Evolutionary conservation across 2,797 vertebrate species (phyloP).

Genomic region (Chaetodon trifasciatus): DNA sequence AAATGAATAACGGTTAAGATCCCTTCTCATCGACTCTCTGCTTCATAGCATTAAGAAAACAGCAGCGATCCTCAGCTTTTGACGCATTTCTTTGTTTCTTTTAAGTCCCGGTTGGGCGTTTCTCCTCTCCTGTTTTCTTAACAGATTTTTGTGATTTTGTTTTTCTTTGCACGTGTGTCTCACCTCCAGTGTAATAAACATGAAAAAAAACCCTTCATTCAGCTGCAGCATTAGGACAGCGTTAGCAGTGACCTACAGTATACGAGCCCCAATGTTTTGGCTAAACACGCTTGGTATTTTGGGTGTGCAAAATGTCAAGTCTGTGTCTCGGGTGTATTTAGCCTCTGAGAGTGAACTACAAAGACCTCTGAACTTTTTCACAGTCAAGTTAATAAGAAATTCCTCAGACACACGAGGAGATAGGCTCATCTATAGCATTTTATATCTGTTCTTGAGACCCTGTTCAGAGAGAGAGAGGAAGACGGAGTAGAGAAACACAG

Average conservation of each 20-base stretch:
- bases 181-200: neutral
- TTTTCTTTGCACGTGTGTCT: neutral
- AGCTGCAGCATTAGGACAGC: neutral
- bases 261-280: slow-evolving; percentile 43
- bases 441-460: neutral
- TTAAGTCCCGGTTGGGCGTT: neutral
- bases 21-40: neutral
- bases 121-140: neutral
- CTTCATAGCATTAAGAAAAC: slow-evolving; percentile 2
- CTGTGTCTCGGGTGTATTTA: slow-evolving; percentile 56
- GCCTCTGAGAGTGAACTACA: neutral
- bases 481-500: neutral
- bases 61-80: neutral
- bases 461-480: neutral
- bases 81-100: neutral
- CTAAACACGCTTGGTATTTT: slow-evolving; percentile 65
- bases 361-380: slow-evolving; percentile 30
- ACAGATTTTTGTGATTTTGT: neutral
- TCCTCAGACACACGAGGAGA: neutral
- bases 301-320: slow-evolving; percentile 54
- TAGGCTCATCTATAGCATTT: neutral
- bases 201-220: too few relatives aligned
- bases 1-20: slow-evolving; percentile 36
- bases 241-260: neutral
- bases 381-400: neutral